phyloP scores from a whole-genome alignment of 2,113 vertebrate genomes.

The Rafetus swinhoei region DNA sequence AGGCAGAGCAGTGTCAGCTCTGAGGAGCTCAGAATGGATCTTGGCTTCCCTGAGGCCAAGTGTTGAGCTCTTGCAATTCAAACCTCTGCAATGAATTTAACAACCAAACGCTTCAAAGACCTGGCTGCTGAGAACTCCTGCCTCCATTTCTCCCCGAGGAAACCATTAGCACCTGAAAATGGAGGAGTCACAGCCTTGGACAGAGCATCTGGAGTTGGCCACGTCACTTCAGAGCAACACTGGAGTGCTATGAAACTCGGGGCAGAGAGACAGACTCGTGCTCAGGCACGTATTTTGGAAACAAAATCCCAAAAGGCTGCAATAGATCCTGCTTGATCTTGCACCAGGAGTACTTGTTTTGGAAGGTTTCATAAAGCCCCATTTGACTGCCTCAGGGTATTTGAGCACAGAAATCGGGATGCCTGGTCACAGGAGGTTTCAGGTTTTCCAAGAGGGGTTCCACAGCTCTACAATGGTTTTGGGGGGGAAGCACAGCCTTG shows the following conservation, averaged over 20 bases:
- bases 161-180: conserved; percentile 62
- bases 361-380: conserved; percentile 52
- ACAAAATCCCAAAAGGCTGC: conserved; percentile 44
- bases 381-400: conserved; percentile 31
- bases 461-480: rapidly evolving
- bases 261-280: not conserved
- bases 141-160: not conserved
- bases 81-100: conserved; percentile 28
- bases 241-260: not conserved
- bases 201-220: not conserved
- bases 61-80: conserved; percentile 39
- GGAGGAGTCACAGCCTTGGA: conserved; percentile 29
- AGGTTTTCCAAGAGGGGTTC: not conserved
- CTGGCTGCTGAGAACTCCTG: not conserved
- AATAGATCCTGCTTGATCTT: conserved; percentile 53
- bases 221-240: not conserved
- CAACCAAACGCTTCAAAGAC: conserved; percentile 39
- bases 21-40: conserved; percentile 54
- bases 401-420: not conserved
- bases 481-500: not conserved
- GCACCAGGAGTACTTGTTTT: conserved; percentile 43
- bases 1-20: conserved; percentile 64
- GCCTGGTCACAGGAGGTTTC: not conserved
- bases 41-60: conserved; percentile 49
- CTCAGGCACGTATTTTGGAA: conserved; percentile 15